phyloP scores from a whole-genome alignment of 2,888 invertebrate species.

The Hypena proboscidalis region DNA sequence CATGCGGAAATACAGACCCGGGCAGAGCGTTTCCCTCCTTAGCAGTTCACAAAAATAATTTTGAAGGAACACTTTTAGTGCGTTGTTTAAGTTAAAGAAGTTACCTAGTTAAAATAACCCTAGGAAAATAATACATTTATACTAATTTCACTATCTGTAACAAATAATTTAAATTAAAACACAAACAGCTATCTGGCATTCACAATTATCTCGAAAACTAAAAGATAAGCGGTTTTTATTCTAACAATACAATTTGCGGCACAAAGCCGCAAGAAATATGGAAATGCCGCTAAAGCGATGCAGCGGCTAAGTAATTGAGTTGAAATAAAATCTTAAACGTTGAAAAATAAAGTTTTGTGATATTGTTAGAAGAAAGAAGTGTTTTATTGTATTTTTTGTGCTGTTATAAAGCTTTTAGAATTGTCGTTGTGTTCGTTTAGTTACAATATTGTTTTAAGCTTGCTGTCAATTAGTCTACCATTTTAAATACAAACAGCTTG shows the following conservation, averaged over 20 bases:
- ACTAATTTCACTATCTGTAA: not conserved
- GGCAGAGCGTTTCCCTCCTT: too few relatives aligned
- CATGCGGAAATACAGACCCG: too few relatives aligned
- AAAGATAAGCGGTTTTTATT: slow-evolving; percentile 7
- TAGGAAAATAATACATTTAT: too few relatives aligned
- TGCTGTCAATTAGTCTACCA: too few relatives aligned
- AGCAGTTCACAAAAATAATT: too few relatives aligned
- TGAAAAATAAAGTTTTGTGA: slow-evolving; percentile 22
- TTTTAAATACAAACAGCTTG: too few relatives aligned
- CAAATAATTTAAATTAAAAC: not conserved
- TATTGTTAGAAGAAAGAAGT: not conserved
- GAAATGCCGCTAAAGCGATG: slow-evolving; percentile 21
- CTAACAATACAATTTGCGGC: slow-evolving; percentile 8
- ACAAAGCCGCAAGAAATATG: slow-evolving; percentile 19
- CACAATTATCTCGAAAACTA: not conserved
- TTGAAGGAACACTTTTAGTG: too few relatives aligned
- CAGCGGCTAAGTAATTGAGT: slow-evolving; percentile 33
- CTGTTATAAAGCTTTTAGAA: not conserved
- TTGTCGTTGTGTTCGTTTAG: not conserved
- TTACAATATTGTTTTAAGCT: too few relatives aligned
- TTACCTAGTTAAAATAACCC: too few relatives aligned
- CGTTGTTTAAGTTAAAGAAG: too few relatives aligned
- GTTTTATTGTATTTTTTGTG: not conserved
- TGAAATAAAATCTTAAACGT: slow-evolving; percentile 34
- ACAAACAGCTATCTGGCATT: not conserved